phyloP scores from a whole-genome alignment of 2,888 invertebrate species.

The Drosophila incognita region DNA sequence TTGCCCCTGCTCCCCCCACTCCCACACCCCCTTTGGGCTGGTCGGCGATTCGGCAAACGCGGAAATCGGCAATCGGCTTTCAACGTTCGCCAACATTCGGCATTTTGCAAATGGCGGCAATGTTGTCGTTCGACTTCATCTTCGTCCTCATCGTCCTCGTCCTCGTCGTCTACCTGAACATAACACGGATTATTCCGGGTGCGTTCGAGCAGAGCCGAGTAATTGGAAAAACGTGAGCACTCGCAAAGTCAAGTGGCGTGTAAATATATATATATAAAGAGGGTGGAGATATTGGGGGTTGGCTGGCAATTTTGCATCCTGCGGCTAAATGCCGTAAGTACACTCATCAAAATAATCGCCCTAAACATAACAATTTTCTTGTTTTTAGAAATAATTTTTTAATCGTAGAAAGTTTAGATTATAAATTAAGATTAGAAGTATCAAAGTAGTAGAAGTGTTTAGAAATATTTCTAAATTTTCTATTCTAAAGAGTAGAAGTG shows the following conservation, averaged over 20 bases:
- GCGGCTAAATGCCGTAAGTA: slow-evolving; percentile 58
- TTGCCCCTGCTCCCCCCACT: not conserved
- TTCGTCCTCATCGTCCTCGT: slow-evolving; percentile 25
- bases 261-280: slow-evolving; percentile 52
- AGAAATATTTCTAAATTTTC: not conserved
- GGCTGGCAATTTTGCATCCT: slow-evolving; percentile 51
- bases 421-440: not conserved
- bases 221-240: slow-evolving; percentile 78
- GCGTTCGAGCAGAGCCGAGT: slow-evolving; percentile 40
- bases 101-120: slow-evolving; percentile 37
- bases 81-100: slow-evolving; percentile 25
- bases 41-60: slow-evolving; percentile 31
- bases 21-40: slow-evolving; percentile 24
- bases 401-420: not conserved
- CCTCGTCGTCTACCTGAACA: slow-evolving; percentile 55
- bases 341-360: slow-evolving; percentile 43
- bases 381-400: not conserved
- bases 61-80: slow-evolving; percentile 29
- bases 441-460: no score
- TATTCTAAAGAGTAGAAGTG: not conserved
- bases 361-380: not conserved
- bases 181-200: slow-evolving; percentile 39
- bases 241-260: slow-evolving; percentile 84
- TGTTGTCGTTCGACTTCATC: slow-evolving; percentile 5
- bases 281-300: slow-evolving; percentile 29